Conservation (phyloP, 2,888 invertebrate genomes). For the Drosophila anomelani region DNA sequence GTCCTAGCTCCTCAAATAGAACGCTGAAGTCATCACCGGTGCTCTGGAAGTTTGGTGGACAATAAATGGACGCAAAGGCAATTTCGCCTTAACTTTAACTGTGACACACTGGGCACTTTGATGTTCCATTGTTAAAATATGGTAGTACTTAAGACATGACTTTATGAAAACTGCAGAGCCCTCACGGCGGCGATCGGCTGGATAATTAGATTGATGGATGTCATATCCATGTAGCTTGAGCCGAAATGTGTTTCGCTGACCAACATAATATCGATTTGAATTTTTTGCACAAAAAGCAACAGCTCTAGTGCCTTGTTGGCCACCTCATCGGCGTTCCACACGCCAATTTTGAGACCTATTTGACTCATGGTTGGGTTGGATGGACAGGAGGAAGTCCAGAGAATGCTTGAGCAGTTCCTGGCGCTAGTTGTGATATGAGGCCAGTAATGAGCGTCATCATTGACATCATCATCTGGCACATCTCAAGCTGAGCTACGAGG, state of each 20-base stretch:
- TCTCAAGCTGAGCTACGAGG: neutral
- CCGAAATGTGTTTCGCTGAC: neutral
- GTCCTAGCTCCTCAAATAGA: no score
- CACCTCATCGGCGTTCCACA: neutral
- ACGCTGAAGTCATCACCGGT: no score
- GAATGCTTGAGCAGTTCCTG: neutral
- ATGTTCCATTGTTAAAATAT: no score
- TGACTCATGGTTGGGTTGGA: neutral
- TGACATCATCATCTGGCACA: constrained; percentile 1
- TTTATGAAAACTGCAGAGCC: no score
- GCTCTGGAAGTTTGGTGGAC: no score
- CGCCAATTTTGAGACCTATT: neutral
- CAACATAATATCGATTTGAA: neutral
- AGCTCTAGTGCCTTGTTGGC: neutral
- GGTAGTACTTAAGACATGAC: no score
- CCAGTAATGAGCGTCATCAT: neutral
- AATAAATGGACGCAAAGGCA: no score
- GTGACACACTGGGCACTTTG: no score
- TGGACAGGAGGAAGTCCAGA: neutral
- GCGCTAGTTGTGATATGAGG: neutral
- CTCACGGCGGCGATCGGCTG: no score
- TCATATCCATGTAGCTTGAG: neutral
- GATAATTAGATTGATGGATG: no score
- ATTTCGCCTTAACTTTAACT: no score
- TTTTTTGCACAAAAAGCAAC: neutral